Evolutionary conservation across 1,140 invertebrate genomes (phyloP), one percentile per base, ranked within the genome.

Genomic region (Phenacoccus solenopsis): DNA sequence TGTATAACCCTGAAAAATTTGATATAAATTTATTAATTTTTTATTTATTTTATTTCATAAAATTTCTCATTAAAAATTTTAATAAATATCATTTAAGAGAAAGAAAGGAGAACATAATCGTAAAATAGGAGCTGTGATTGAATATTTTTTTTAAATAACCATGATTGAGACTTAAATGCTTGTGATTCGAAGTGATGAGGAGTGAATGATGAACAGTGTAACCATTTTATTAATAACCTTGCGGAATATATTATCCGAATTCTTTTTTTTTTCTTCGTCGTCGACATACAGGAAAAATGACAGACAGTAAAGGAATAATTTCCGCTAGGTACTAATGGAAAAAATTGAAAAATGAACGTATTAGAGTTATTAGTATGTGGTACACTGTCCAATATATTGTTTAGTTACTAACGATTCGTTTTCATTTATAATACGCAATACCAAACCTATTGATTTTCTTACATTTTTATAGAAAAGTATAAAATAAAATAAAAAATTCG

Each of bases 11-110:
- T 16, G 38, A 49, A n/a, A 49, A n/a, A 4, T 49, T 49, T 49
- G 38, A 49, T 49, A n/a, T n/a, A 49, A 49, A 49, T 49, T 49
- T 49, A 49, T 49, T 49, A 49, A 49, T 49, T 49, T 49, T 49
- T 16, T 49, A 49, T 49, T 49, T 2, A 49, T 49, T 9, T 49
- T 49, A 49, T 49, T 49, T 49, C 38, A 49, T 49, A 49, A 49
- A 49, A 3, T 16, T 49, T 49, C 38, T 49, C 38, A 49, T 49
- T 32, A 16, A 49, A 49, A 49, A 49, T 16, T n/a, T 49, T n/a
- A 49, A 49, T n/a, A 49, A 9, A 49, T 49, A 49, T 49, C 38
- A 49, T 49, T 49, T 5, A 49, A 49, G 16, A 3, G 38, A 49
- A 49, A 49, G 38, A n/a, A 16, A 49, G 38, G 38, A 49, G 38